Evolutionary conservation across 2,888 invertebrate species (phyloP), one percentile per base, ranked within the genome.

Genomic region (Cephus runcator): DNA sequence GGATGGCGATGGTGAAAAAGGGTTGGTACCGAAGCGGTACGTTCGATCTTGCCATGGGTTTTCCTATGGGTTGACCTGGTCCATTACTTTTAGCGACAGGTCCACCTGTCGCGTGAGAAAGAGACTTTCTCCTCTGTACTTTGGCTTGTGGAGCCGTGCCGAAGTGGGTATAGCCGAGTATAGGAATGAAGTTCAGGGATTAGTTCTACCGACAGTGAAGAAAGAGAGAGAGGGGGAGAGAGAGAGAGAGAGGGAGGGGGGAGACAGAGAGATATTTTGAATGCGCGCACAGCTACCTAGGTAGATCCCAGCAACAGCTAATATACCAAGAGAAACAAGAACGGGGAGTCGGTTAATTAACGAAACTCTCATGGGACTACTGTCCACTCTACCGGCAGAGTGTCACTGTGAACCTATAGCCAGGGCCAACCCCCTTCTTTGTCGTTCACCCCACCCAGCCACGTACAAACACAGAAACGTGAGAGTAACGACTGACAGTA

Each of bases 321-420:
- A 56, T 56, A 23, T 56, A 56, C 56, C 56, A 56, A 56, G 56
- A 56, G 56, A 23, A 56, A 23, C 15, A 23, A 23, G 87, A 86
- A 85, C 84, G 87, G 82, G 85, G 87, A 89, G 85, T 88, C 87
- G 88, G 89, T 90, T 90, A 90, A 88, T 88, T 88, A 90, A 90
- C 89, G 89, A 87, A 89, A 88, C 85, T 87, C 89, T 89, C 90
- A 88, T 88, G 90, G 90, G 89, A 89, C 82, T 80, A 85, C 82
- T 82, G 83, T 80, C 80, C 81, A 82, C 78, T 79, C 79, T 80
- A 79, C 81, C 73, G 56, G 56, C 23, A 56, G 23, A 56, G 9
- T 56, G 56, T 56, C 56, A 56, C 56, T 23, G 56, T 9, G 6
- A 56, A 56, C 56, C 56, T 56, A 56, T 23, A 56, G 56, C 56